These are phyloP conservation scores for Orientallactaga sibirica DNA, from an alignment of 2,797 vertebrate species.

Conservation along the genomic window DNA sequence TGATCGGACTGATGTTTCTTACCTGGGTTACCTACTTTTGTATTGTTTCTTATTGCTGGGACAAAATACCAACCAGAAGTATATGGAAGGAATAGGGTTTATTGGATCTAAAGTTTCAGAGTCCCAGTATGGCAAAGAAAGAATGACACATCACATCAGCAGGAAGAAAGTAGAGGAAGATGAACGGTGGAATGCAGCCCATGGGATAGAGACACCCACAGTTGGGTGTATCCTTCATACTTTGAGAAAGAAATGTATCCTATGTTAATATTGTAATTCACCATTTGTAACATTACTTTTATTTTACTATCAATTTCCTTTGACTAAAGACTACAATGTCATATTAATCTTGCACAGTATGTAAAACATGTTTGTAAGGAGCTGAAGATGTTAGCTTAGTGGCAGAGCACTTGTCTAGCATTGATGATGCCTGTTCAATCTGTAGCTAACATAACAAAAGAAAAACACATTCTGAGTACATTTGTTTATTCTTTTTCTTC, in stretches of 20 bases:
- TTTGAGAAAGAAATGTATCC: neutral
- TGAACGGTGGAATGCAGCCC: too few relatives aligned
- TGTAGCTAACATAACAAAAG: neutral
- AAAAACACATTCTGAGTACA: slow-evolving; percentile 1
- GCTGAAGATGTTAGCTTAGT: neutral
- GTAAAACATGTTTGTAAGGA: neutral
- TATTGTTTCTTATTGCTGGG: too few relatives aligned
- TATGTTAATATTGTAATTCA: neutral
- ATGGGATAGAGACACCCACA: too few relatives aligned
- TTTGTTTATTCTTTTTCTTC: neutral
- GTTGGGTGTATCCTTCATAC: neutral
- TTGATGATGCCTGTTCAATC: neutral
- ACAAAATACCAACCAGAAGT: too few relatives aligned
- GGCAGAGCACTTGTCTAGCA: neutral
- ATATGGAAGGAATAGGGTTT: too few relatives aligned
- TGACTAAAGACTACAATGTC: neutral
- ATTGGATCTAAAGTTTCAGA: too few relatives aligned
- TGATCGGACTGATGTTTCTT: neutral
- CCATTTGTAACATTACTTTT: slow-evolving; percentile 38
- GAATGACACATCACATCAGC: too few relatives aligned
- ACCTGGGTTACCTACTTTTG: too few relatives aligned
- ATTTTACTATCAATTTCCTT: slow-evolving; percentile 21
- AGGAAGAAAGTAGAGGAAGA: too few relatives aligned
- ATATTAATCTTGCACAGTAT: neutral
- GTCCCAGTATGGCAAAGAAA: too few relatives aligned